Percentiles rank a stretch among this genome's conserved stretches.
Conservation (phyloP, 2,888 invertebrate genomes). For the Onthophagus sagittarius region DNA sequence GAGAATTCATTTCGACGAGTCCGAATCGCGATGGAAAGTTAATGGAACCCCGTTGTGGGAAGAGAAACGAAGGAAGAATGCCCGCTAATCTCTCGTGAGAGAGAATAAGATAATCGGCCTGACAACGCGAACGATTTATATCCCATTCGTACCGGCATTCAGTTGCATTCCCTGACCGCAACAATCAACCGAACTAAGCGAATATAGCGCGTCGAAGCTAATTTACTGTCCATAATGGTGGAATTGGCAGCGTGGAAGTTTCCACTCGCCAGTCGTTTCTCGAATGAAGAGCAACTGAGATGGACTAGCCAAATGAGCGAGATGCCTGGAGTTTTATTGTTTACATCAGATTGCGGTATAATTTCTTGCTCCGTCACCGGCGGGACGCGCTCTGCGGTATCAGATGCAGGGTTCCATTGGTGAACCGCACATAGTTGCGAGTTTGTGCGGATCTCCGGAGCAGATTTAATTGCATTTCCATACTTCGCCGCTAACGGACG, state of each 20-base stretch:
- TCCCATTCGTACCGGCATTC: not conserved
- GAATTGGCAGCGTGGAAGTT: not conserved
- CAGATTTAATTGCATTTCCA: conserved; percentile 26
- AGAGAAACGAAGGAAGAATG: not conserved
- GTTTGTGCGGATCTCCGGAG: conserved; percentile 15
- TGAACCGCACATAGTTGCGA: conserved; percentile 22
- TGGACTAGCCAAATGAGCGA: not conserved
- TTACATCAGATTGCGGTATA: conserved; percentile 21
- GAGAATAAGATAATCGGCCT: not conserved
- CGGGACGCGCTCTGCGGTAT: conserved; percentile 16
- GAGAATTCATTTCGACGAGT: not conserved
- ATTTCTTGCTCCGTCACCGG: conserved; percentile 21
- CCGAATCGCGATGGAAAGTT: not conserved
- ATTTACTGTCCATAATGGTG: not conserved
- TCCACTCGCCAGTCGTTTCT: not conserved
- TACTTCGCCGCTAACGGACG: conserved; percentile 21
- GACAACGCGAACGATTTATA: not conserved
- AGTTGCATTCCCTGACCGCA: not conserved
- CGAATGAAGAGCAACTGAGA: not conserved
- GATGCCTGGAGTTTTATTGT: conserved; percentile 17
- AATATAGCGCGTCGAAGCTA: not conserved
- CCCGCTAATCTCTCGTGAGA: not conserved
- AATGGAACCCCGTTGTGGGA: not conserved
- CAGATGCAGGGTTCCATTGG: conserved; percentile 20
- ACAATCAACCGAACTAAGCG: not conserved